These are phyloP conservation scores for Syrmaticus mikado DNA, from an alignment of 2,113 vertebrate species.

Conservation along the genomic window DNA sequence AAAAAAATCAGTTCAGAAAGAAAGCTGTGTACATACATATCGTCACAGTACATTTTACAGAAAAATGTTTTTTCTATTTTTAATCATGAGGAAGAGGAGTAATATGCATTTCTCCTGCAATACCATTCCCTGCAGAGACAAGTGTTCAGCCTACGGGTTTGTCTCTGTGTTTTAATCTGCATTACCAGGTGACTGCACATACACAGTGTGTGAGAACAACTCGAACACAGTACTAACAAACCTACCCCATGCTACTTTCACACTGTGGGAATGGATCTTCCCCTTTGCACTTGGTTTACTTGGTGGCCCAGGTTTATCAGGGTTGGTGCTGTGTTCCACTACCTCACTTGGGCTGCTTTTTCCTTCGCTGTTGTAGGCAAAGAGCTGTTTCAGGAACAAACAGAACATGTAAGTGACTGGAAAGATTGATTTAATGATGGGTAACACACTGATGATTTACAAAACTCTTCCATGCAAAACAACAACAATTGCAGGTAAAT, in stretches of 20 bases:
- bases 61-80: not conserved
- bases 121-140: not conserved
- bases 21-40: not conserved
- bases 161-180: not conserved
- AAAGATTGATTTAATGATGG: not conserved
- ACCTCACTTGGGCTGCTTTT: slow-evolving; percentile 80
- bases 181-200: accelerated
- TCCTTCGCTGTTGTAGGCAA: slow-evolving; percentile 81
- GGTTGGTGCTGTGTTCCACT: slow-evolving; percentile 79
- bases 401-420: accelerated
- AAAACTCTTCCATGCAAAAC: not conserved
- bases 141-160: not conserved
- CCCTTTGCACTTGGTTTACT: slow-evolving; percentile 74
- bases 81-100: not conserved
- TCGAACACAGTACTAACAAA: accelerated
- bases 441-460: not conserved
- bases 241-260: slow-evolving; percentile 82
- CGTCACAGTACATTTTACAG: accelerated
- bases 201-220: not conserved
- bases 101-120: not conserved
- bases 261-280: slow-evolving; percentile 76
- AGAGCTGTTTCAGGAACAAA: slow-evolving; percentile 70
- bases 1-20: not conserved
- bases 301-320: slow-evolving; percentile 81
- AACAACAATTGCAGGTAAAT: not conserved